Evolutionary conservation across 2,888 invertebrate species (phyloP).

Genomic region (Eledone cirrhosa): DNA sequence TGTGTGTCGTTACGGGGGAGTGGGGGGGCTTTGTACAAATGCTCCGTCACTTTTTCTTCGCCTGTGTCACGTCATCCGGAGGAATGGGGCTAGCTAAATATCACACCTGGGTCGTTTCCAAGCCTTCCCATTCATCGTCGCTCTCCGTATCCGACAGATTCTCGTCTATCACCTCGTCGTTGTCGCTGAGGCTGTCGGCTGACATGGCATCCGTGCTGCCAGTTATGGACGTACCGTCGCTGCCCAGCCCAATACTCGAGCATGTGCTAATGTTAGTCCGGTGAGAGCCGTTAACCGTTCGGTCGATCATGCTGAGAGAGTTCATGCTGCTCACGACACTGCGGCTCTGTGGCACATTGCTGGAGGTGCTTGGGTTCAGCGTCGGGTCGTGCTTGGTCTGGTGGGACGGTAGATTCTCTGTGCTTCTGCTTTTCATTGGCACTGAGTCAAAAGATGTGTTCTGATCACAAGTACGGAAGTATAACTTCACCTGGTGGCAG

Average conservation of each 20-base stretch:
- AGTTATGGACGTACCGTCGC: conserved; percentile 39
- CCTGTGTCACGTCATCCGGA: too few relatives aligned
- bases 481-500: conserved; percentile 43
- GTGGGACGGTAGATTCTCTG: conserved; percentile 40
- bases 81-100: too few relatives aligned
- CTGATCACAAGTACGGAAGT: conserved; percentile 36
- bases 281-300: background rate
- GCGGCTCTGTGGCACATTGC: conserved; percentile 16
- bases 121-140: conserved; percentile 59
- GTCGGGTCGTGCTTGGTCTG: conserved; percentile 21
- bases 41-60: too few relatives aligned
- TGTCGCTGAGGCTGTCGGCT: conserved; percentile 42
- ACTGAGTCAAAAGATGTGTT: conserved; percentile 31
- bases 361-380: background rate
- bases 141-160: conserved; percentile 58
- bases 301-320: conserved; percentile 3
- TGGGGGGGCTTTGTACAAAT: too few relatives aligned
- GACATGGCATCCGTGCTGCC: conserved; percentile 44
- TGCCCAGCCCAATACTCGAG: conserved; percentile 23
- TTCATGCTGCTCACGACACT: conserved; percentile 19
- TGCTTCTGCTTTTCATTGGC: conserved; percentile 43
- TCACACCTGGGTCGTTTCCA: conserved; percentile 58
- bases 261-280: background rate
- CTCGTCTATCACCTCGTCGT: conserved; percentile 44
- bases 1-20: too few relatives aligned